These are phyloP conservation scores for Drosophila sechellia DNA, from an alignment of 1,140 invertebrate species.

Conservation along the genomic window DNA sequence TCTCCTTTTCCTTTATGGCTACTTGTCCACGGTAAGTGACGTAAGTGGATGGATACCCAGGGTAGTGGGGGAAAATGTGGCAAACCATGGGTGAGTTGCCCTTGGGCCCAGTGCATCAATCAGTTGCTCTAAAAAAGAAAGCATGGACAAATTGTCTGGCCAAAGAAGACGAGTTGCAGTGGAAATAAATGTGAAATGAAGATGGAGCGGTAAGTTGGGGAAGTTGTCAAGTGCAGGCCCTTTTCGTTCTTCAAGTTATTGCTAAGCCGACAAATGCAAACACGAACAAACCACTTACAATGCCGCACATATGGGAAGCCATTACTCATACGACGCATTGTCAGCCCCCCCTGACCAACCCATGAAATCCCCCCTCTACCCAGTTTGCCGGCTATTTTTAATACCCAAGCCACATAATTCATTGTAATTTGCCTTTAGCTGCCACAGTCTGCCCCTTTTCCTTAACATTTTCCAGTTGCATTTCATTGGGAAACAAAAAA, in stretches of 20 bases:
- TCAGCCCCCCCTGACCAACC: slow-evolving; percentile 13
- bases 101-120: slow-evolving; percentile 66
- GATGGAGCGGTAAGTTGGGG: slow-evolving; percentile 5
- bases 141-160: slow-evolving; percentile 46
- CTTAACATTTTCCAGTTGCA: slow-evolving; percentile 71
- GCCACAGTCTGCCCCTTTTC: slow-evolving; percentile 36
- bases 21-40: slow-evolving; percentile 46
- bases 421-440: slow-evolving; percentile 74
- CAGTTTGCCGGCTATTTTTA: slow-evolving; percentile 66
- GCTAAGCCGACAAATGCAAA: slow-evolving; percentile 39
- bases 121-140: slow-evolving; percentile 36
- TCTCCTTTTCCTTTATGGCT: slow-evolving; percentile 4
- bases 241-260: slow-evolving; percentile 34
- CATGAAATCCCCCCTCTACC: slow-evolving; percentile 5
- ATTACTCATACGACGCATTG: slow-evolving; percentile 72
- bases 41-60: slow-evolving; percentile 48
- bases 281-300: slow-evolving; percentile 34
- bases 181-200: slow-evolving; percentile 49
- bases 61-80: slow-evolving; percentile 5
- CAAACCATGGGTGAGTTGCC: slow-evolving; percentile 27
- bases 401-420: slow-evolving; percentile 78
- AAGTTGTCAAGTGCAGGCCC: slow-evolving; percentile 60
- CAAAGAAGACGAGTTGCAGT: slow-evolving; percentile 9
- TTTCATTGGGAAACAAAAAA: slow-evolving; percentile 22
- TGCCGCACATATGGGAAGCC: slow-evolving; percentile 11